Evolutionary conservation across 2,797 vertebrate genomes (phyloP).

Genomic region (Ciconia nigra): DNA sequence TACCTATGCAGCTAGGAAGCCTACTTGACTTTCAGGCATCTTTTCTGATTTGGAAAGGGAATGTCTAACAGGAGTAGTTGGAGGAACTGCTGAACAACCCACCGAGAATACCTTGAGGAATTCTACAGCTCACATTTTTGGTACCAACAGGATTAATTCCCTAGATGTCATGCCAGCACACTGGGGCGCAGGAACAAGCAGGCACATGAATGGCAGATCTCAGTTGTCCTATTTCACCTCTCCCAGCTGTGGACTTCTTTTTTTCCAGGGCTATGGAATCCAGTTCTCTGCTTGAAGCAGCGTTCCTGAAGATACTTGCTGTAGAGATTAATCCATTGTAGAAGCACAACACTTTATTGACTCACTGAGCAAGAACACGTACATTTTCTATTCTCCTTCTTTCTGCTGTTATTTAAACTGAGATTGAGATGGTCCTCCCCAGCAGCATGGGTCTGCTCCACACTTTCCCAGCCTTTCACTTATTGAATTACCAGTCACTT

Average conservation of each 20-base stretch:
- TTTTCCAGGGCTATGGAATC: not conserved
- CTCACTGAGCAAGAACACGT: not conserved
- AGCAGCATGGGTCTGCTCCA: not conserved
- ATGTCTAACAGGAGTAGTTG: not conserved
- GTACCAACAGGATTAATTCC: not conserved
- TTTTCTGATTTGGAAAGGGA: not conserved
- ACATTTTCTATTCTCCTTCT: not conserved
- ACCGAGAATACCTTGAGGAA: not conserved
- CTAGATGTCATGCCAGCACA: not conserved
- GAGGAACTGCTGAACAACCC: not conserved
- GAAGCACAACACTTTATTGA: not conserved
- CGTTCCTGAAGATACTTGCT: not conserved
- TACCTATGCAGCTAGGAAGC: rapidly evolving
- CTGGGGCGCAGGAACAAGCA: not conserved
- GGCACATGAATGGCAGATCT: not conserved
- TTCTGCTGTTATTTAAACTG: not conserved
- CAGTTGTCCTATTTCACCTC: not conserved
- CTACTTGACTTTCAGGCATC: not conserved
- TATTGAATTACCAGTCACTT: not conserved
- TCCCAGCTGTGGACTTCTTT: not conserved
- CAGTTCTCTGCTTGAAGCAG: not conserved
- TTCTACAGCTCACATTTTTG: not conserved
- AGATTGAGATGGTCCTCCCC: not conserved
- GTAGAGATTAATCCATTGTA: not conserved
- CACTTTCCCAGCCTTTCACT: not conserved